Evolutionary conservation across 2,888 invertebrate species (phyloP).

Genomic region (Hanleya hanleyi): DNA sequence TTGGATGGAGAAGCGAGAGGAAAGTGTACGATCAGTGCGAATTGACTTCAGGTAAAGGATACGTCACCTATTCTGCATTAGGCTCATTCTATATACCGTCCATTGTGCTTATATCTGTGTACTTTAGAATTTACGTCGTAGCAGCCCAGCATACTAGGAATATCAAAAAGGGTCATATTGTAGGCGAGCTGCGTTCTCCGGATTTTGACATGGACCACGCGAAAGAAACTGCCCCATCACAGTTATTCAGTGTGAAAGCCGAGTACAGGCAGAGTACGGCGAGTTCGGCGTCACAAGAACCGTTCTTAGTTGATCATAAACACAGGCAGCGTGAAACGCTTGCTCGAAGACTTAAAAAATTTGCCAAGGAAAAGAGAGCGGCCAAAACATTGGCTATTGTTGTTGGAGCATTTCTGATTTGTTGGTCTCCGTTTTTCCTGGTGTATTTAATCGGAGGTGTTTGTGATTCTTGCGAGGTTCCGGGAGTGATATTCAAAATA

Average conservation of each 20-base stretch:
- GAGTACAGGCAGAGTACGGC: not conserved
- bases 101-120: conserved; percentile 51
- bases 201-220: not conserved
- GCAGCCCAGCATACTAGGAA: conserved; percentile 17
- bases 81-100: conserved; percentile 54
- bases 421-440: conserved; percentile 78
- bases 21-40: conserved; percentile 36
- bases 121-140: conserved; percentile 51
- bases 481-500: conserved; percentile 80
- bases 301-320: not conserved
- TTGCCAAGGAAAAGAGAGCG: conserved; percentile 84
- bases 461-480: conserved; percentile 77
- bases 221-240: not conserved
- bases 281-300: conserved; percentile 12
- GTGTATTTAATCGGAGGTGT: conserved; percentile 87
- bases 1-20: conserved; percentile 43
- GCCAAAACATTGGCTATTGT: conserved; percentile 77
- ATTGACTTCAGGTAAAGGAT: conserved; percentile 44
- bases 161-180: conserved; percentile 17
- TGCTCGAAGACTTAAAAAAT: conserved; percentile 10
- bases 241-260: not conserved
- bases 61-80: conserved; percentile 50
- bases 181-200: not conserved
- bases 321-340: conserved; percentile 5
- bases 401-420: conserved; percentile 5